Evolutionary conservation across 2,888 invertebrate species (phyloP).

Genomic region (Axea sp.): DNA sequence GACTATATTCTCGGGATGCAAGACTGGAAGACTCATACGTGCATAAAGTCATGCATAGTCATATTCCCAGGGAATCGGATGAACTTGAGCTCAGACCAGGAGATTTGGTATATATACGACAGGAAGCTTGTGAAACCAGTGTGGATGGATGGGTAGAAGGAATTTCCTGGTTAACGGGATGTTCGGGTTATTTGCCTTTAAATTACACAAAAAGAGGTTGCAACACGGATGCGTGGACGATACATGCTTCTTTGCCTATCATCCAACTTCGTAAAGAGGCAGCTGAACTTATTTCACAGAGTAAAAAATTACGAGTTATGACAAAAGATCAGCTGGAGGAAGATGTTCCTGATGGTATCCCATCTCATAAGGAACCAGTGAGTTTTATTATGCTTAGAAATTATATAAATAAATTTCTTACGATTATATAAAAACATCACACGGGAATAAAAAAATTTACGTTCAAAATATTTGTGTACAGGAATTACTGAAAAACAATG

Average conservation of each 20-base stretch:
- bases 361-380: constrained; percentile 70
- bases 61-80: constrained; percentile 87
- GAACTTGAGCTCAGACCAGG: constrained; percentile 92
- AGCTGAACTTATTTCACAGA: constrained; percentile 67
- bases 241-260: constrained; percentile 86
- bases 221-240: constrained; percentile 95
- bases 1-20: constrained; percentile 92
- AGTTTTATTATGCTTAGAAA: constrained; percentile 45
- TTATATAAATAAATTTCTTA: no score
- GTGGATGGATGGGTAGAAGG: constrained; percentile 94
- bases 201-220: constrained; percentile 91
- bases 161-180: constrained; percentile 90
- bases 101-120: constrained; percentile 91
- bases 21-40: constrained; percentile 85
- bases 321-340: constrained; percentile 67
- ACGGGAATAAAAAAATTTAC: no score
- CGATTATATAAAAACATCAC: constrained; percentile 2
- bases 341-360: constrained; percentile 73
- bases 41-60: constrained; percentile 89
- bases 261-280: constrained; percentile 65
- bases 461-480: no score
- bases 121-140: constrained; percentile 86
- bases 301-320: constrained; percentile 68
- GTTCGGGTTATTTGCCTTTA: constrained; percentile 88
- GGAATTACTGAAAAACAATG: no score